phyloP scores from a whole-genome alignment of 2,797 vertebrate species.

The Hippoglossus hippoglossus region DNA sequence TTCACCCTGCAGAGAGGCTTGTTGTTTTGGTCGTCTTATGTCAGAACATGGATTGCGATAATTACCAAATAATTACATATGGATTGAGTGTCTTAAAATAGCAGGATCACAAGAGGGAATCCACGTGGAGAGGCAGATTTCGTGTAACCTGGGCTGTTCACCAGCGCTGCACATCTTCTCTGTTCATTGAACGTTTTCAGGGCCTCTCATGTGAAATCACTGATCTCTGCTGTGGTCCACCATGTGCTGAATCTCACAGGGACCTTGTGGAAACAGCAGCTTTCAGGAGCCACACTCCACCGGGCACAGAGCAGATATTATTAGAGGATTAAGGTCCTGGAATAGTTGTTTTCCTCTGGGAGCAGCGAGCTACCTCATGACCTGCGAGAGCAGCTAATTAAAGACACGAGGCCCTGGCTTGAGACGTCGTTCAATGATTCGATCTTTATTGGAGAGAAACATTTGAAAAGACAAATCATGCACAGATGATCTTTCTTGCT shows the following conservation, averaged over 20 bases:
- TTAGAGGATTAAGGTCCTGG: constrained; percentile 46
- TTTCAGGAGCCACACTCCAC: constrained; percentile 8
- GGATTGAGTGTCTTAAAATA: constrained; percentile 51
- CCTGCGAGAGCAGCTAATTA: constrained; percentile 22
- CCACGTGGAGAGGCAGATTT: constrained; percentile 21
- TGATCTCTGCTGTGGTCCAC: too few relatives aligned
- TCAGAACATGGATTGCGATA: constrained; percentile 48
- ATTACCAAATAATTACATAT: constrained; percentile 47
- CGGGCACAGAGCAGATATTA: constrained; percentile 29
- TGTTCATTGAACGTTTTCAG: too few relatives aligned
- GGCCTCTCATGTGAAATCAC: too few relatives aligned
- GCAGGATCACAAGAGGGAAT: constrained; percentile 45
- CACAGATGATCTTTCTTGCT: neutral
- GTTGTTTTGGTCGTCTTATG: constrained; percentile 17
- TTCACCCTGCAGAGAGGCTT: too few relatives aligned
- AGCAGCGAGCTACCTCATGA: constrained; percentile 13
- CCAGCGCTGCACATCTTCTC: too few relatives aligned
- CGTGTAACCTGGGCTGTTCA: neutral
- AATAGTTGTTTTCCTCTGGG: constrained; percentile 15
- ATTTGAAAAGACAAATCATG: neutral
- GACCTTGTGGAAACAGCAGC: neutral
- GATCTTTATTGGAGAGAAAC: neutral
- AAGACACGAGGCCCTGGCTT: neutral
- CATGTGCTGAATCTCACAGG: neutral
- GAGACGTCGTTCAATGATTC: too few relatives aligned